phyloP scores from a whole-genome alignment of 2,797 vertebrate genomes.

The Halcyon chelicuti region DNA sequence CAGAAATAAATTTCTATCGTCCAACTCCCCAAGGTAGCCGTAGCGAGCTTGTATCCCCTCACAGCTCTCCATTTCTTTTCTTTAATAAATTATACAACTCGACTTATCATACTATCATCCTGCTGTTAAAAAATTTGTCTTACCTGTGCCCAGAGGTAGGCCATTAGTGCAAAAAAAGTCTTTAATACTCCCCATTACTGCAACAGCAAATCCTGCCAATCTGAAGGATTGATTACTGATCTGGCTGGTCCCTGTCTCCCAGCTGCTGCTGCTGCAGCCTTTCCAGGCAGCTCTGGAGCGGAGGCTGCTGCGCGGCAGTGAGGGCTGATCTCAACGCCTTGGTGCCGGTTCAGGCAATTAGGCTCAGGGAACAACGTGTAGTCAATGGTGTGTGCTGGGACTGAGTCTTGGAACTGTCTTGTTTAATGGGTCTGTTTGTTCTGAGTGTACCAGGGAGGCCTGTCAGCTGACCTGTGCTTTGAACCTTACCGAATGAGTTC shows the following conservation, averaged over 20 bases:
- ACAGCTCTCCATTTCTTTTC: not conserved
- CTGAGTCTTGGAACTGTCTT: constrained; percentile 40
- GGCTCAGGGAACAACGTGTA: constrained; percentile 37
- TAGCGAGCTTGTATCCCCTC: not conserved
- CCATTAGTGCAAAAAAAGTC: not conserved
- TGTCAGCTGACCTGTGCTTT: constrained; percentile 56
- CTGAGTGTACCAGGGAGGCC: not conserved
- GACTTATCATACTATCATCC: not conserved
- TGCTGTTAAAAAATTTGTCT: not conserved
- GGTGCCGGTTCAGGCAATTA: constrained; percentile 47
- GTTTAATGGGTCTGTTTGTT: constrained; percentile 53
- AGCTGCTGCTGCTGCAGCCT: not conserved
- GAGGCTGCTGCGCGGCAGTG: not conserved
- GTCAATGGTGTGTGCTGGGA: constrained; percentile 43
- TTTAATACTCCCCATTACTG: not conserved
- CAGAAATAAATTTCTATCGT: not conserved
- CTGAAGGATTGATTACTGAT: not conserved
- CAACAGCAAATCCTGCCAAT: not conserved
- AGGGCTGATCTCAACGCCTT: not conserved
- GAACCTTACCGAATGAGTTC: constrained; percentile 37
- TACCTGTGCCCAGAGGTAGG: not conserved
- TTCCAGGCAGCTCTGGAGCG: not conserved
- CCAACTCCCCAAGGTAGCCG: not conserved
- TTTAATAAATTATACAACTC: constrained; percentile 3
- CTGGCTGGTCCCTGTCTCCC: not conserved